Conservation (phyloP, 2,888 invertebrate species). For the Ariolimax columbianus region DNA sequence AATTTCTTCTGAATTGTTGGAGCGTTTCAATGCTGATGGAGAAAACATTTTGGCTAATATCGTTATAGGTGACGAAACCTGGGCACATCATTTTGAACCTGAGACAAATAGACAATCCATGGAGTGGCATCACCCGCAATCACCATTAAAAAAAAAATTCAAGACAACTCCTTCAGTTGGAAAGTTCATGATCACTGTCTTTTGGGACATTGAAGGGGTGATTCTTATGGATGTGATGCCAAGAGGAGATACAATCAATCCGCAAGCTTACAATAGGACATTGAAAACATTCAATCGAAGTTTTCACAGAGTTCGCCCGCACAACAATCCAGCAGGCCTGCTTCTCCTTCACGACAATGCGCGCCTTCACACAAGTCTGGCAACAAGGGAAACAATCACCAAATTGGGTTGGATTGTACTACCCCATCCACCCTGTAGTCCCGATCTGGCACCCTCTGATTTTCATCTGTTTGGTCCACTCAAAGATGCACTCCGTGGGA, state of each 20-base stretch:
- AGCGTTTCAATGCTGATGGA: not conserved
- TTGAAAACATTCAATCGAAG: not conserved
- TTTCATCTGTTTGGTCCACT: no score
- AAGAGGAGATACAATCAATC: slow-evolving; percentile 6
- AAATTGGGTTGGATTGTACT: no score
- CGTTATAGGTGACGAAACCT: no score
- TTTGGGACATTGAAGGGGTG: not conserved
- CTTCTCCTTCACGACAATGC: no score
- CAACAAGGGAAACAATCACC: no score
- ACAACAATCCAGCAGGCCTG: no score
- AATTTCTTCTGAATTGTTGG: not conserved
- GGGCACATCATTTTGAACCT: no score
- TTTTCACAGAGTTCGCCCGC: no score
- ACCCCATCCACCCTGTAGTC: no score
- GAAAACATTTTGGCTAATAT: not conserved
- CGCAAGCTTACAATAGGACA: not conserved
- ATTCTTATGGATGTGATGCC: slow-evolving; percentile 2
- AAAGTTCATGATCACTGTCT: slow-evolving; percentile 5
- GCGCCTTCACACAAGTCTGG: no score
- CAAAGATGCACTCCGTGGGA: no score
- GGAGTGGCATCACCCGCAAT: not conserved
- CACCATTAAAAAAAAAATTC: not conserved
- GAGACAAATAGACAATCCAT: not conserved
- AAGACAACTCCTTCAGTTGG: not conserved
- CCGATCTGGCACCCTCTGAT: no score